Conservation (phyloP, 2,113 vertebrate species). For the Hippocampus barbouri region DNA sequence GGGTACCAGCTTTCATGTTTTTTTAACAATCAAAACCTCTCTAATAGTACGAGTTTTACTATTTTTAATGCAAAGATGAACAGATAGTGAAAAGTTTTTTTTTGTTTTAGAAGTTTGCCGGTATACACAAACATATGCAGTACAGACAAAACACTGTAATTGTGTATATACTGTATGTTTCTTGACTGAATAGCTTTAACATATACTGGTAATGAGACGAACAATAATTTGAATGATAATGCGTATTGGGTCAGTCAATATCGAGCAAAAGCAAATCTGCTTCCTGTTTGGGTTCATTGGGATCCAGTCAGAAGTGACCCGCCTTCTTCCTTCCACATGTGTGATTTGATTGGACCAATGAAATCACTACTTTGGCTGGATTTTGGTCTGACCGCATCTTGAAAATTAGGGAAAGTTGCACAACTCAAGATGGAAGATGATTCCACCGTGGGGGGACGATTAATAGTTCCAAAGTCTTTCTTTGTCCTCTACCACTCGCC, state of each 20-base stretch:
- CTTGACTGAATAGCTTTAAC: conserved; percentile 43
- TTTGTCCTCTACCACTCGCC: conserved; percentile 83
- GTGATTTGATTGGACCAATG: not conserved
- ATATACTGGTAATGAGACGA: conserved; percentile 45
- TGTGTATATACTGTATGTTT: conserved; percentile 25
- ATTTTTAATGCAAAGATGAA: conserved; percentile 68
- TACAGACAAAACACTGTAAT: conserved; percentile 1
- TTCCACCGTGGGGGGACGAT: conserved; percentile 29
- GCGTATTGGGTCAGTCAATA: conserved; percentile 57
- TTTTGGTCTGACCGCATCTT: conserved; percentile 2
- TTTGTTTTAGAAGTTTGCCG: conserved; percentile 56
- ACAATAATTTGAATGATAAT: conserved; percentile 57
- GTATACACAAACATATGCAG: conserved; percentile 38
- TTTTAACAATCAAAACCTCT: not conserved
- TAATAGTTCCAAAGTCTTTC: conserved; percentile 33
- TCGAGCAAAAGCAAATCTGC: conserved; percentile 32
- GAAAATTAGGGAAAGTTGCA: conserved; percentile 39
- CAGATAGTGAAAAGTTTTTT: conserved; percentile 66
- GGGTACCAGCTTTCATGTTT: not conserved
- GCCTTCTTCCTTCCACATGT: not conserved
- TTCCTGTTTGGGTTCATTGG: not conserved
- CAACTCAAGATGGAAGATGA: conserved; percentile 40
- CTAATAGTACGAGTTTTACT: conserved; percentile 8
- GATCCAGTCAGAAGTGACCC: conserved; percentile 3
- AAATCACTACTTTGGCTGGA: not conserved